phyloP scores from a whole-genome alignment of 2,797 vertebrate species.

The Melanotaenia boesemani region DNA sequence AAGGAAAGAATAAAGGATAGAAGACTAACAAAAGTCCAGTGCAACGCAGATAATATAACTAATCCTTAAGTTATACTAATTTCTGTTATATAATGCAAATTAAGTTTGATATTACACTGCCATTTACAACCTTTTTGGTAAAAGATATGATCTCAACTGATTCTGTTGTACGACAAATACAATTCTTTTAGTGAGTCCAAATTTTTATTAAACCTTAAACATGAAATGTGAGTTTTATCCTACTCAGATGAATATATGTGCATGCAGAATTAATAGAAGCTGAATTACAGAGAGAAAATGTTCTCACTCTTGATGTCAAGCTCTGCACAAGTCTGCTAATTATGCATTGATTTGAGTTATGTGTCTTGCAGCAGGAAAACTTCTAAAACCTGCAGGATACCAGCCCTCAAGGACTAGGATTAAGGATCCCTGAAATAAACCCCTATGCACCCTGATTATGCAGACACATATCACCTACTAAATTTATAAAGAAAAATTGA shows the following conservation, averaged over 20 bases:
- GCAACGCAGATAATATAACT: background rate
- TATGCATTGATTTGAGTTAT: too few species aligned
- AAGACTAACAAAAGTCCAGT: background rate
- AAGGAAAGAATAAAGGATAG: background rate
- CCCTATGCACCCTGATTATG: too few species aligned
- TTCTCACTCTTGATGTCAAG: too few species aligned
- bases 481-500: too few species aligned
- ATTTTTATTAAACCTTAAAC: background rate
- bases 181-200: background rate
- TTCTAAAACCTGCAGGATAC: too few species aligned
- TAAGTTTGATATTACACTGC: background rate
- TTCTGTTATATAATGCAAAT: constrained; percentile 14
- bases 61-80: background rate
- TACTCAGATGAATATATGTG: background rate
- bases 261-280: background rate
- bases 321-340: too few species aligned
- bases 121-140: background rate
- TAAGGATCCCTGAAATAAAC: too few species aligned
- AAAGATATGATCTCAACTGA: background rate
- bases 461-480: too few species aligned
- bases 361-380: too few species aligned
- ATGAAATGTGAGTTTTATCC: background rate
- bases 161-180: background rate
- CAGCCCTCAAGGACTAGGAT: too few species aligned
- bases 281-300: background rate